A percentile compares a stretch with the other conserved stretches of the same genome.
Evolutionary conservation across 1,140 invertebrate species (phyloP).

Genomic region (Zaprionus taronus): DNA sequence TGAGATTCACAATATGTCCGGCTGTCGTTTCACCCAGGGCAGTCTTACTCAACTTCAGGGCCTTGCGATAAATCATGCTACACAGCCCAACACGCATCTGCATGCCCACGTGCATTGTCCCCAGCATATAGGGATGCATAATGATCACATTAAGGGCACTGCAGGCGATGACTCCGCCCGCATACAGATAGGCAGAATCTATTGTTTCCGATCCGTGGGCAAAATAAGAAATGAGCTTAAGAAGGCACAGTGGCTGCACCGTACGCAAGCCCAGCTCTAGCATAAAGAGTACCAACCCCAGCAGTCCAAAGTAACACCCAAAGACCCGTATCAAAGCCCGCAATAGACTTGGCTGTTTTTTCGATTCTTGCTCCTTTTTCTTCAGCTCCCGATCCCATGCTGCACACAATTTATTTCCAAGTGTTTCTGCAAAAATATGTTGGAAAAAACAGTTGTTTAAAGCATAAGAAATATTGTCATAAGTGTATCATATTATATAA

Average conservation of each 20-base stretch:
- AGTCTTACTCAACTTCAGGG: slow-evolving; percentile 88
- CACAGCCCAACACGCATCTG: slow-evolving; percentile 91
- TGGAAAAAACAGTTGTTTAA: not conserved
- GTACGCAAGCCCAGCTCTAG: slow-evolving; percentile 85
- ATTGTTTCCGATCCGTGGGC: slow-evolving; percentile 84
- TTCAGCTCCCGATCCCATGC: slow-evolving; percentile 71
- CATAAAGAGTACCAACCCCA: slow-evolving; percentile 71
- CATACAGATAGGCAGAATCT: slow-evolving; percentile 88
- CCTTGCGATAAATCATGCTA: slow-evolving; percentile 93
- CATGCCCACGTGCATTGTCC: slow-evolving; percentile 90
- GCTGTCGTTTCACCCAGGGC: slow-evolving; percentile 91
- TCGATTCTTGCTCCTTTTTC: slow-evolving; percentile 47
- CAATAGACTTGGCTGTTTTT: slow-evolving; percentile 68
- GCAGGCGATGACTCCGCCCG: slow-evolving; percentile 88
- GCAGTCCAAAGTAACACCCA: slow-evolving; percentile 63
- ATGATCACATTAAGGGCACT: slow-evolving; percentile 89
- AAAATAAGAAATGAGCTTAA: slow-evolving; percentile 89
- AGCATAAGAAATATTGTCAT: not conserved
- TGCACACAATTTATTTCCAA: slow-evolving; percentile 67
- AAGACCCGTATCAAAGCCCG: slow-evolving; percentile 64
- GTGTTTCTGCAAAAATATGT: slow-evolving; percentile 57
- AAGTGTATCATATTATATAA: not conserved
- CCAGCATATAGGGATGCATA: slow-evolving; percentile 92
- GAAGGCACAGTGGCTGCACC: slow-evolving; percentile 89
- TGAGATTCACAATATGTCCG: slow-evolving; percentile 95